phyloP scores from a whole-genome alignment of 1,140 invertebrate species.

The Panagrolaimus sp. region DNA sequence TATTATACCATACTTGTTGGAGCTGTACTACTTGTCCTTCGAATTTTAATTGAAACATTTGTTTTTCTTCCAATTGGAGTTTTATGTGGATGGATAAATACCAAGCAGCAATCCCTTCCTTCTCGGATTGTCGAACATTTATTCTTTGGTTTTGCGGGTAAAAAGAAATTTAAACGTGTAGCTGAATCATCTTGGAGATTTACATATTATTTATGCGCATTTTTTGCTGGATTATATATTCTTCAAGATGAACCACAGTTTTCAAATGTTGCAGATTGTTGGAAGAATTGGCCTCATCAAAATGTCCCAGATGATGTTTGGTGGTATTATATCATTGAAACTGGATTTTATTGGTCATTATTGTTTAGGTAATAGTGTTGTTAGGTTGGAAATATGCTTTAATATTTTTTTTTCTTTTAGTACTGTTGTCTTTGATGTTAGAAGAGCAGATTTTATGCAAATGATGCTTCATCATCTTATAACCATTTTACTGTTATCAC shows the following conservation, averaged over 20 bases:
- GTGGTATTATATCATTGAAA: conserved; percentile 94
- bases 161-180: conserved; percentile 53
- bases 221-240: conserved; percentile 42
- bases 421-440: conserved; percentile 50
- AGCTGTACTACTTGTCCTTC: conserved; percentile 41
- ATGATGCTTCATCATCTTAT: conserved; percentile 95
- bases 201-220: conserved; percentile 47
- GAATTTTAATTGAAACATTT: conserved; percentile 53
- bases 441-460: conserved; percentile 79
- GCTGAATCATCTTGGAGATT: conserved; percentile 58
- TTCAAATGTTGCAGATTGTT: conserved; percentile 50
- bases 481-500: conserved; percentile 78
- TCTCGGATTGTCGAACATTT: conserved; percentile 30
- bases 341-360: conserved; percentile 90
- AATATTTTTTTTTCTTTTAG: conserved; percentile 57
- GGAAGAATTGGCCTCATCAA: conserved; percentile 51
- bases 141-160: conserved; percentile 31
- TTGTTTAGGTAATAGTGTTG: conserved; percentile 62
- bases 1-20: conserved; percentile 49
- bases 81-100: conserved; percentile 47
- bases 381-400: background rate
- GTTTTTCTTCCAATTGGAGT: conserved; percentile 54
- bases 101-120: conserved; percentile 25
- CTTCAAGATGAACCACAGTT: conserved; percentile 49
- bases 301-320: conserved; percentile 61